Base-by-base conservation (phyloP, 2,113 vertebrate species). In the Thalassarche chlororhynchos region DNA sequence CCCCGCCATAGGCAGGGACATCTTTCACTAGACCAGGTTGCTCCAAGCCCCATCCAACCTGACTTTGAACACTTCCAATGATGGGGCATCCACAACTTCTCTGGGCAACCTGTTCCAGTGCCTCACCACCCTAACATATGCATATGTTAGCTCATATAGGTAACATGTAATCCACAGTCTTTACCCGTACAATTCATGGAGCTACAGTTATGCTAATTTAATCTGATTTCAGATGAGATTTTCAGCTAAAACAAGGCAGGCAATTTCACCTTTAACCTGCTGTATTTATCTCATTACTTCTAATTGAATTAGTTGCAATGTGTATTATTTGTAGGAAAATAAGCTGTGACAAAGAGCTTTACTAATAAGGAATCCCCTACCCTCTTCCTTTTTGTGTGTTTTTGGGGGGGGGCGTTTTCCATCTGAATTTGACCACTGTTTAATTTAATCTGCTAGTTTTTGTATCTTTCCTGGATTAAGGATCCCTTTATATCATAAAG, bases 131-230 rank as follows among this genome's bases (percentile, higher is more conserved):
- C 52, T 68, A 31, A 72, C n/a, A 38, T 4, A 68, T 3, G 3
- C 12, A 1, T 24, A 18, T 26, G 24, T 57, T 9, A 61, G 40
- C 21, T 58, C 36, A 57, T 10, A n/a, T 1, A 34, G 32, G 51
- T 40, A 57, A 90, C 8, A 9, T 4, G 17, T 4, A 62, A 75
- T 54, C 21, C 61, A 38, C 18, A 38, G 20, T 34, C 42, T 71
- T 19, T n/a, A 46, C 4, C 17, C 0, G 0, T 19, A 52, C 13
- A 52, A 42, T 49, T 75, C 49, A 65, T 16, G 84, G n/a, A 80
- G 47, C 15, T 69, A 54, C 12, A 38, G 29, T 82, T 70, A 51
- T 10, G 20, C 31, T 65, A 52, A 77, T 70, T 75, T 51, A 36
- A 80, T 38, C 58, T 55, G 62, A 83, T 25, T 61, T 84, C 44